Evolutionary conservation across 2,113 vertebrate genomes (phyloP).

Genomic region (Bubo scandiacus): DNA sequence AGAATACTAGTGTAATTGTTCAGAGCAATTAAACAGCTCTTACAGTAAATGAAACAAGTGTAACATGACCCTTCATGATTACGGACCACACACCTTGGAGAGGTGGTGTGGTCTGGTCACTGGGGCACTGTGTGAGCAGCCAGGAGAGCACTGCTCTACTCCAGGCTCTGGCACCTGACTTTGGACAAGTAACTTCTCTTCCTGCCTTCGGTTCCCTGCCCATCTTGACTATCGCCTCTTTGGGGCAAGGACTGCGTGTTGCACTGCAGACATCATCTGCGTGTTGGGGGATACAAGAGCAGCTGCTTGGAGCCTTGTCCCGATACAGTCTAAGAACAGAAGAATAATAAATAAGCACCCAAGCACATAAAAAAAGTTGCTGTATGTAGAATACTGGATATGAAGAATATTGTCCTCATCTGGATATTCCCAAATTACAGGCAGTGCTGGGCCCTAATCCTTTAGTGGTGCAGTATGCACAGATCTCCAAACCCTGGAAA

Average conservation of each 20-base stretch:
- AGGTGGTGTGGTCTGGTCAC: not conserved
- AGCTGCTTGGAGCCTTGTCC: not conserved
- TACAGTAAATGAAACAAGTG: conserved; percentile 40
- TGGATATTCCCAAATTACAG: not conserved
- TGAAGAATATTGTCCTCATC: not conserved
- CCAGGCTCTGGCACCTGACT: not conserved
- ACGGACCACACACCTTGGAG: conserved; percentile 18
- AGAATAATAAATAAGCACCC: not conserved
- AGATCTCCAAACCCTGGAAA: not conserved
- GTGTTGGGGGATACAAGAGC: not conserved
- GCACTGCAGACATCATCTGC: rapidly evolving
- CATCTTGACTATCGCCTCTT: not conserved
- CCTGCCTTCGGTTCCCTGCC: not conserved
- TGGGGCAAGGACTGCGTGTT: not conserved
- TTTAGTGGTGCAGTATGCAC: not conserved
- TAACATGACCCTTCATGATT: not conserved
- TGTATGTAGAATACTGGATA: not conserved
- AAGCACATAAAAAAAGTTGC: not conserved
- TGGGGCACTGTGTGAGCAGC: not conserved
- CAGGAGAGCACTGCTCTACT: not conserved
- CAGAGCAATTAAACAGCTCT: conserved; percentile 45
- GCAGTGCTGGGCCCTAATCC: not conserved
- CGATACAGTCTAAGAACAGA: not conserved
- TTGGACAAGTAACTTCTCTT: not conserved
- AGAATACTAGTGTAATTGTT: conserved; percentile 13